Conservation (phyloP, 2,797 vertebrate species). For the Darevskia nairensis region DNA sequence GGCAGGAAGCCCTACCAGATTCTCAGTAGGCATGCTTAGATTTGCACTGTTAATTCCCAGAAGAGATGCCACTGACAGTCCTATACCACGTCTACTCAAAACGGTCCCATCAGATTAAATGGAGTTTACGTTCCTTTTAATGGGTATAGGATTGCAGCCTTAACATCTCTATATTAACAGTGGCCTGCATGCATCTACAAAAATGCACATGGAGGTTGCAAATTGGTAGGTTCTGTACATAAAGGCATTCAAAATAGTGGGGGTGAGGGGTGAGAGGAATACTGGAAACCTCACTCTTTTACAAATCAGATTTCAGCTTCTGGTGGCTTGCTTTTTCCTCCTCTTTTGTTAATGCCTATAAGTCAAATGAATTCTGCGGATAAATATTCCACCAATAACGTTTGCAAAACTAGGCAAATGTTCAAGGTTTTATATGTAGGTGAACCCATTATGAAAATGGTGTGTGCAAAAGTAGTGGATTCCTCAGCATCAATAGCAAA, state of each 20-base stretch:
- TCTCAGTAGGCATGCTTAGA: too few species aligned
- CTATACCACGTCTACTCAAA: too few species aligned
- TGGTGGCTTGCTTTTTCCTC: not conserved
- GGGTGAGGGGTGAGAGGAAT: not conserved
- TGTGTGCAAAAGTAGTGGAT: constrained; percentile 40
- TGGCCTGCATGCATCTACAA: not conserved
- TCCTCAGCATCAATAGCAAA: constrained; percentile 52
- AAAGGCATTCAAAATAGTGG: constrained; percentile 44
- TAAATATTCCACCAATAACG: too few species aligned
- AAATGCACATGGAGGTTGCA: not conserved
- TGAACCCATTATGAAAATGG: constrained; percentile 42
- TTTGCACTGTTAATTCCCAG: too few species aligned
- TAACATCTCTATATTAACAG: not conserved
- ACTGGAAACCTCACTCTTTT: not conserved
- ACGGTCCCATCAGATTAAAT: too few species aligned
- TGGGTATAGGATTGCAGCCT: too few species aligned
- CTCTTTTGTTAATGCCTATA: not conserved
- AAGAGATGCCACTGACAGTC: too few species aligned
- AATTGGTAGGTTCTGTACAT: constrained; percentile 22
- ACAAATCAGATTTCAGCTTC: not conserved
- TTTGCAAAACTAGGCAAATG: not conserved
- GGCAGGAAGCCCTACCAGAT: too few species aligned
- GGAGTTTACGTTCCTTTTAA: too few species aligned
- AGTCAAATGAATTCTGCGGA: not conserved
- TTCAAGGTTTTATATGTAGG: constrained; percentile 22